Evolutionary conservation across 2,888 invertebrate species (phyloP).

Genomic region (Cantharis rustica): DNA sequence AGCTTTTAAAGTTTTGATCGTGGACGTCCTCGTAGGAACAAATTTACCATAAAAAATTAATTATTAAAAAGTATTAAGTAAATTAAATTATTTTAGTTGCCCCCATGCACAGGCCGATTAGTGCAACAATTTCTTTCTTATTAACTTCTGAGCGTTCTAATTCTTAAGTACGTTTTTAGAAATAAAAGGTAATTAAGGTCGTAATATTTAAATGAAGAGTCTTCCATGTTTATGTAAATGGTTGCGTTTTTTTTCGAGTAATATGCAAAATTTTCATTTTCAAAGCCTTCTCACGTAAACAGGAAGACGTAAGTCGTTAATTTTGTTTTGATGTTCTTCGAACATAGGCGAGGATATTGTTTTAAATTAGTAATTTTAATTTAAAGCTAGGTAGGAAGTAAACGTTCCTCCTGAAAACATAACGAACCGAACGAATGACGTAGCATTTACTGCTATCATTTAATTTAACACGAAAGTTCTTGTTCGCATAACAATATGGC

Average conservation of each 20-base stretch:
- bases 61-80: background rate
- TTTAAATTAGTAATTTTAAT: background rate
- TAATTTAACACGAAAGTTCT: slow-evolving; percentile 21
- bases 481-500: slow-evolving; percentile 8
- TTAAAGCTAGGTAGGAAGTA: background rate
- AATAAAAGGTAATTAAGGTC: background rate
- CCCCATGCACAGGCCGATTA: background rate
- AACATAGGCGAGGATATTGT: background rate
- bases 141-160: background rate
- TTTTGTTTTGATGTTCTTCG: background rate
- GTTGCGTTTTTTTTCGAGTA: background rate
- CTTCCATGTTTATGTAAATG: background rate
- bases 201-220: background rate
- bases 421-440: slow-evolving; percentile 6
- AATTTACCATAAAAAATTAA: background rate
- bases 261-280: background rate
- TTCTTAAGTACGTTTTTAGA: background rate
- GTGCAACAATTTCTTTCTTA: background rate
- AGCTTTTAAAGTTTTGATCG: no score
- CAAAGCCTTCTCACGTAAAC: background rate
- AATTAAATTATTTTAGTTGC: background rate
- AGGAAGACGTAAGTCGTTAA: background rate
- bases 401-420: background rate
- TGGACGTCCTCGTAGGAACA: no score
- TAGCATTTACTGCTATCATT: slow-evolving; percentile 16